phyloP scores from a whole-genome alignment of 2,113 vertebrate genomes.

The Tilapia sparmanii region DNA sequence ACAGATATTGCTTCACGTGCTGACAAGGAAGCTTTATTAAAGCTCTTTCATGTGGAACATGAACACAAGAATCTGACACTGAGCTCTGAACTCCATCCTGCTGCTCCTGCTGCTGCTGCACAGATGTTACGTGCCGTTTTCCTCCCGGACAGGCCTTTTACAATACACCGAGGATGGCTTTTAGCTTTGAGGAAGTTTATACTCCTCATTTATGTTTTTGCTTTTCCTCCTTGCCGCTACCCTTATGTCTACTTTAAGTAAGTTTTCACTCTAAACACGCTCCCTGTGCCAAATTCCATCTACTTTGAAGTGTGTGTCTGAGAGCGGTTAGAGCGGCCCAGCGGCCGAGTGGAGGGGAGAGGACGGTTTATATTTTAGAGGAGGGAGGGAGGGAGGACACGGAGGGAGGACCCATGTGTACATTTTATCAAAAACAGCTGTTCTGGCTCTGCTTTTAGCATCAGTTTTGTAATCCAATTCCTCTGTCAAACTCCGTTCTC shows the following conservation, averaged over 20 bases:
- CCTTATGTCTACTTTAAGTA: slow-evolving; percentile 30
- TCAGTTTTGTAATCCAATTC: slow-evolving; percentile 52
- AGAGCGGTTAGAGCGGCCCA: slow-evolving; percentile 4
- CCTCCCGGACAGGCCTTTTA: neutral
- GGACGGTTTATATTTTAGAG: slow-evolving; percentile 35
- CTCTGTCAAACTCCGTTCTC: slow-evolving; percentile 41
- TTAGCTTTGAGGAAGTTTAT: neutral
- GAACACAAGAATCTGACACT: slow-evolving; percentile 17
- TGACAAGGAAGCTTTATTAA: slow-evolving; percentile 52
- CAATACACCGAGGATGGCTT: neutral
- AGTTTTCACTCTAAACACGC: slow-evolving; percentile 48
- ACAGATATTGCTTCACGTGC: slow-evolving; percentile 32
- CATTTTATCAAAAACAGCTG: slow-evolving; percentile 65
- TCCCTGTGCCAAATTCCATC: slow-evolving; percentile 23
- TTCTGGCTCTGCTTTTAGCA: slow-evolving; percentile 39
- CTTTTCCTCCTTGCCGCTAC: neutral
- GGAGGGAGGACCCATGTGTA: slow-evolving; percentile 43
- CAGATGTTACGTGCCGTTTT: slow-evolving; percentile 40
- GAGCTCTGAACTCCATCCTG: neutral
- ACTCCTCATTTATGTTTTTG: neutral
- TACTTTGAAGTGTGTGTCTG: slow-evolving; percentile 54
- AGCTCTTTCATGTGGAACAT: slow-evolving; percentile 47
- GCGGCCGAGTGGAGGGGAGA: neutral
- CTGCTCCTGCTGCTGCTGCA: slow-evolving; percentile 19
- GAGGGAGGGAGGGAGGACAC: neutral